Conservation (phyloP, 2,797 vertebrate genomes). For the Mycteria americana region DNA sequence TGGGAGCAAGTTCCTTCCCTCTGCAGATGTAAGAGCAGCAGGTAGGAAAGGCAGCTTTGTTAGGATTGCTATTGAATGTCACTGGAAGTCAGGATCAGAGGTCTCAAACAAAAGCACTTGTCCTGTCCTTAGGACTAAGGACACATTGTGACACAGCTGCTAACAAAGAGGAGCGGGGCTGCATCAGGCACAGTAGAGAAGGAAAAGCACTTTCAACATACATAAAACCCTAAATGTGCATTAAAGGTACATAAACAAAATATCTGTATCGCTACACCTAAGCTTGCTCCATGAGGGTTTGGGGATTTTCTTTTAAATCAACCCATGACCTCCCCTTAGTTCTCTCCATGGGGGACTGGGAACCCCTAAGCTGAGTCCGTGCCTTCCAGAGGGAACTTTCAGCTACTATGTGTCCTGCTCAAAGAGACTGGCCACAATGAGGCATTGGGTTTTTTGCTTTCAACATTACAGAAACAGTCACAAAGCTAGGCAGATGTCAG, state of each 20-base stretch:
- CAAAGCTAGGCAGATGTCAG: neutral
- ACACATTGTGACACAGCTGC: accelerated
- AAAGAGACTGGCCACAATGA: neutral
- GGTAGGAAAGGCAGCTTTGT: accelerated
- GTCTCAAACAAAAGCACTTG: neutral
- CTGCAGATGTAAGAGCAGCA: neutral
- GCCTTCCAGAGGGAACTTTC: neutral
- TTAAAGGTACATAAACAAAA: neutral
- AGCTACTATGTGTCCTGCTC: neutral
- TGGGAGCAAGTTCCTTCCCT: neutral
- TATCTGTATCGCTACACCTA: neutral
- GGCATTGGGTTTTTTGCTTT: neutral
- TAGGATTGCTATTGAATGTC: neutral
- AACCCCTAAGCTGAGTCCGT: neutral
- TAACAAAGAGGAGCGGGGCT: neutral
- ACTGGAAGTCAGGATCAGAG: neutral
- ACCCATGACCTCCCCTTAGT: neutral
- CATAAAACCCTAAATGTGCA: neutral
- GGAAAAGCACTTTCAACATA: neutral
- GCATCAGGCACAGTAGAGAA: neutral
- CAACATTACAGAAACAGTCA: neutral
- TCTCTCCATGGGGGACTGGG: neutral
- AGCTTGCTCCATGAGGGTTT: neutral
- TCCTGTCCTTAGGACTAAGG: neutral
- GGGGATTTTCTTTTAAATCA: neutral